Base-by-base conservation (phyloP, 2,797 vertebrate genomes). In the Glyptemys insculpta region DNA sequence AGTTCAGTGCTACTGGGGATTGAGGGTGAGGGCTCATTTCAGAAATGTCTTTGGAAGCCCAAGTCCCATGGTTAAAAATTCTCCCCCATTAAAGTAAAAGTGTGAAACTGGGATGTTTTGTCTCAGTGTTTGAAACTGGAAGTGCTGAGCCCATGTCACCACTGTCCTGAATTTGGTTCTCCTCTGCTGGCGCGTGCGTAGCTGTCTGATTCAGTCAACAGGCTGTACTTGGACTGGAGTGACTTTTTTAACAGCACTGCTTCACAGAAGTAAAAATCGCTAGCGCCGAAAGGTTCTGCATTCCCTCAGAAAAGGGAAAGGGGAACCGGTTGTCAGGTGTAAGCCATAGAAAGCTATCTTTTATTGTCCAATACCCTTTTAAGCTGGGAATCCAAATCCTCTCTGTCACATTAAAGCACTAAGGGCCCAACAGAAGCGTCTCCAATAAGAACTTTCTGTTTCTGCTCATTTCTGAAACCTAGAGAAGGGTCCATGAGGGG, bases 361-460 rank as follows among this genome's bases (percentile, higher is more conserved):
- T 97, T 97, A 97, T 97, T 97, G 95, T 95, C 92, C 91, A 93
- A 87, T 96, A 94, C 97, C 96, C 96, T 97, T 96, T 93, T 96
- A 94, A 97, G 92, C 92, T 2, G 0, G 80, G 95, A 87, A 92
- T 96, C 95, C 95, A 97, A 96, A 98, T 98, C 94, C 96, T 93
- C 34, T 49, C 88, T 88, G 91, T 97, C 95, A 79, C 0, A 0
- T 65, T 50, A 34, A 90, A 96, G 92, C 91, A 59, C 84, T 19
- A 31, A 81, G 0, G 2, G 90, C 74, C 93, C 57, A 68, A 76
- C 18, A 1, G 0, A 1, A 4, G 86, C 5, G 0, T 8, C 76
- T 29, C 37, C 52, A 80, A 53, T 65, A 68, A 1, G 4, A 86
- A 23, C 49, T 81, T 65, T 57, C 79, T 37, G 9, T 83, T 86